phyloP scores from a whole-genome alignment of 2,113 vertebrate genomes.

The Xenotilapia flavipinnis region DNA sequence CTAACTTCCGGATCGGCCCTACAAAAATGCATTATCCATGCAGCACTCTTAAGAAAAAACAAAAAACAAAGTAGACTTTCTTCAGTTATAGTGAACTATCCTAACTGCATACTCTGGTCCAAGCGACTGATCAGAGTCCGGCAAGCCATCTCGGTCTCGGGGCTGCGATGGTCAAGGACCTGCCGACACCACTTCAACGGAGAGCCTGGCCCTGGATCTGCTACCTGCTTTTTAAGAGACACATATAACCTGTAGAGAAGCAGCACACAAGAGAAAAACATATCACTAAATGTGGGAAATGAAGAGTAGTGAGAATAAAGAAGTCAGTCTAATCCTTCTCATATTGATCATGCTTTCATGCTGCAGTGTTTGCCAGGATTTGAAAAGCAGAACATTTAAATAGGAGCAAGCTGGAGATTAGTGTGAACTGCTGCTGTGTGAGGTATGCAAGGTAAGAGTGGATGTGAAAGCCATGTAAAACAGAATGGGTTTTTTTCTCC shows the following conservation, averaged over 20 bases:
- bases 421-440: not conserved
- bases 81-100: not conserved
- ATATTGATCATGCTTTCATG: not conserved
- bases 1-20: not conserved
- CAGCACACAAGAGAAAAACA: not conserved
- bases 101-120: conserved; percentile 77
- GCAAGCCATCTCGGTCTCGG: conserved; percentile 85
- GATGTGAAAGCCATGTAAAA: not conserved
- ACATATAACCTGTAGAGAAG: conserved; percentile 78
- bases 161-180: conserved; percentile 83
- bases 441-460: not conserved
- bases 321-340: not conserved
- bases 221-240: conserved; percentile 78
- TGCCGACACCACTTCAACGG: conserved; percentile 86
- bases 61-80: not conserved
- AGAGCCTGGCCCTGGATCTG: conserved; percentile 69
- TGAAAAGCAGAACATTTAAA: not conserved
- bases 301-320: not conserved
- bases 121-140: conserved; percentile 79
- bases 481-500: not conserved
- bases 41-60: not conserved
- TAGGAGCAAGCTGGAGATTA: not conserved
- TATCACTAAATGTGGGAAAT: not conserved
- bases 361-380: not conserved
- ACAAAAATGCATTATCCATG: not conserved